These are phyloP conservation scores for Brachyalestes nurse DNA, from an alignment of 2,797 vertebrate genomes.

Conservation along the genomic window DNA sequence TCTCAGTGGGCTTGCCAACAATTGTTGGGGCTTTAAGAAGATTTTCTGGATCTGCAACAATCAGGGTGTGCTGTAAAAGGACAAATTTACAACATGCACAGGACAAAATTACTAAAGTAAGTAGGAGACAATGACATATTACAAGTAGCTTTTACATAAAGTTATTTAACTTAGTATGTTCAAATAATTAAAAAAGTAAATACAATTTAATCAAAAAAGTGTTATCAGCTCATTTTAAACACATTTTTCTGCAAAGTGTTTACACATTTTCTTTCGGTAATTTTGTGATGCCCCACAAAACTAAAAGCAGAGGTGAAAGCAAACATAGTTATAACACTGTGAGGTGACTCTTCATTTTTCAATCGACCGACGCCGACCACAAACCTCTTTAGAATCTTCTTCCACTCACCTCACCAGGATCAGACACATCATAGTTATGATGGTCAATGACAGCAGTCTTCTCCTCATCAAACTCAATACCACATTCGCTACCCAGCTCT, in stretches of 20 bases:
- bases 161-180: background rate
- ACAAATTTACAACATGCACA: conserved; percentile 12
- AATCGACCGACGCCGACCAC: background rate
- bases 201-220: too few relatives aligned
- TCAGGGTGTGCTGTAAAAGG: conserved; percentile 85
- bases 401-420: conserved; percentile 88
- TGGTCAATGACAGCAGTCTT: conserved; percentile 96
- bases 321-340: too few relatives aligned
- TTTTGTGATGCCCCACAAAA: too few relatives aligned
- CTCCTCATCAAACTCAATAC: conserved; percentile 97
- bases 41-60: conserved; percentile 91
- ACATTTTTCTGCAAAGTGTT: too few relatives aligned
- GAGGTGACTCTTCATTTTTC: background rate
- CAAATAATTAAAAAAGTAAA: too few relatives aligned
- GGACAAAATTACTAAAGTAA: background rate
- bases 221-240: too few relatives aligned
- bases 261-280: too few relatives aligned
- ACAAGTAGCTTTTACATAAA: too few relatives aligned
- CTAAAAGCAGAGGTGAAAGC: too few relatives aligned
- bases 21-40: conserved; percentile 96
- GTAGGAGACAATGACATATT: background rate
- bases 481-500: conserved; percentile 96
- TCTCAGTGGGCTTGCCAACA: conserved; percentile 86
- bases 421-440: conserved; percentile 93
- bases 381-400: background rate